Percentiles rank a stretch among this genome's conserved stretches.
Conservation (phyloP, 2,797 vertebrate species). For the Syndactyla subalaris region DNA sequence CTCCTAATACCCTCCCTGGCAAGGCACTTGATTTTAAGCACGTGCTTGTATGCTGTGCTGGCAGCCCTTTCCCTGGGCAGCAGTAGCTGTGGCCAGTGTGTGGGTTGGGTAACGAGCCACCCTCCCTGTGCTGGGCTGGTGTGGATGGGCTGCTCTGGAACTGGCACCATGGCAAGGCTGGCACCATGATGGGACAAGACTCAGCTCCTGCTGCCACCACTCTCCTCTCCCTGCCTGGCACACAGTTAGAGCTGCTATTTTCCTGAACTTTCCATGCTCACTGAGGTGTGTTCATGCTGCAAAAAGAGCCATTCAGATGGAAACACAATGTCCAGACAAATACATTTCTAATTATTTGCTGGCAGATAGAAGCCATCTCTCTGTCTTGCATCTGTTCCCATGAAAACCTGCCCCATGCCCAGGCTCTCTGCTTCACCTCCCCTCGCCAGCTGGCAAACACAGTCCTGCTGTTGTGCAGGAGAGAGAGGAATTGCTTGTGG, state of each 20-base stretch:
- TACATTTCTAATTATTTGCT: constrained; percentile 36
- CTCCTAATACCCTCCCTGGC: not conserved
- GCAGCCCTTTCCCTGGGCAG: not conserved
- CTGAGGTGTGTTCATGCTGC: not conserved
- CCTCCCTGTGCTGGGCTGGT: not conserved
- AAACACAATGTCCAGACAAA: not conserved
- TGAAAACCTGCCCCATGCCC: not conserved
- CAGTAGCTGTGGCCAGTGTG: accelerated
- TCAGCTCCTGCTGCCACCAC: accelerated
- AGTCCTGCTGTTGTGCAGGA: not conserved
- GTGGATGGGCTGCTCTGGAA: not conserved
- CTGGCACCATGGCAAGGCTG: not conserved
- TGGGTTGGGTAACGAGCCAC: not conserved
- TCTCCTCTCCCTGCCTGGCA: not conserved
- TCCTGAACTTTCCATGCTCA: not conserved
- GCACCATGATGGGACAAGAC: accelerated
- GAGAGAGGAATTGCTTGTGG: not conserved
- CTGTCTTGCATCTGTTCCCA: constrained; percentile 1
- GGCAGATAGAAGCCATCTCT: constrained; percentile 27
- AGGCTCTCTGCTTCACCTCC: not conserved
- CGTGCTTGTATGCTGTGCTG: accelerated
- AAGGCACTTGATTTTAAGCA: not conserved
- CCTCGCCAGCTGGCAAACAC: not conserved
- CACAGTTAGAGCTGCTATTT: not conserved
- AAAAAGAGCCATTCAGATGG: not conserved